phyloP scores from a whole-genome alignment of 1,140 invertebrate species.

The Bombus consobrinus region DNA sequence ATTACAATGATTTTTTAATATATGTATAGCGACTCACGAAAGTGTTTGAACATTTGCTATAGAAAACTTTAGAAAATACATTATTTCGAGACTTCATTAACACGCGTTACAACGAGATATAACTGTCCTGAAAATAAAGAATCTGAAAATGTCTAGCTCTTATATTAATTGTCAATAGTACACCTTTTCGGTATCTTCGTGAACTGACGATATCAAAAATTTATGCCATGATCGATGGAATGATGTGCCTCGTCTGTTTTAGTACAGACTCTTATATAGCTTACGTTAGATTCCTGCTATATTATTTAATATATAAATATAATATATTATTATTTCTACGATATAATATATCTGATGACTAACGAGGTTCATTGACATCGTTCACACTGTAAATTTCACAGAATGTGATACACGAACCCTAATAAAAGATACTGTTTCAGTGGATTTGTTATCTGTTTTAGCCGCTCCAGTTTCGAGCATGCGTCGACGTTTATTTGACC shows the following conservation, averaged over 20 bases:
- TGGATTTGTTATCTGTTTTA: slow-evolving; percentile 23
- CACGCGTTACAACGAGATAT: neutral
- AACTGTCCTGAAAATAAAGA: neutral
- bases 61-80: neutral
- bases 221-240: neutral
- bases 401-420: neutral
- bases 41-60: neutral
- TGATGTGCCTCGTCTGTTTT: no score
- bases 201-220: neutral
- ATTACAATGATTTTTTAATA: neutral
- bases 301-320: no score
- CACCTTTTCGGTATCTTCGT: neutral
- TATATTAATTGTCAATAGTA: no score
- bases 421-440: slow-evolving; percentile 3
- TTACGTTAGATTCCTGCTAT: no score
- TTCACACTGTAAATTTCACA: neutral
- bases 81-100: neutral
- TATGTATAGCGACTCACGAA: neutral
- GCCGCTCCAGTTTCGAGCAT: neutral
- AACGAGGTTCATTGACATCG: neutral
- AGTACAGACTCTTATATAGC: no score
- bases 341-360: neutral
- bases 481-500: neutral
- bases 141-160: neutral
- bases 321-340: neutral